A percentile compares a stretch with the other conserved stretches of the same genome.
These are phyloP conservation scores for Rachycentron canadum DNA, from an alignment of 2,797 vertebrate genomes.

Conservation along the genomic window DNA sequence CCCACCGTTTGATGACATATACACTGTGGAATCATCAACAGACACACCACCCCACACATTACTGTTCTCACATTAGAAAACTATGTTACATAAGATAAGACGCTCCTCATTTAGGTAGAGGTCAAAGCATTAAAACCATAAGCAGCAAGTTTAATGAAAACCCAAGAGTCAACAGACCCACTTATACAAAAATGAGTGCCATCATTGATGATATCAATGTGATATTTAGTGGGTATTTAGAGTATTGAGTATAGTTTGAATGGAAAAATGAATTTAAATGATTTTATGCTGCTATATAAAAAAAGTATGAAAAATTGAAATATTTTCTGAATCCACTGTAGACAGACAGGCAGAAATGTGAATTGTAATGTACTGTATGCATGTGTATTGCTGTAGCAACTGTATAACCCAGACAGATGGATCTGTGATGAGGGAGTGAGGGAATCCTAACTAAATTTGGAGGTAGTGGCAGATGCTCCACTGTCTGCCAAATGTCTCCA, in stretches of 20 bases:
- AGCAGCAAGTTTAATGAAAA: not conserved
- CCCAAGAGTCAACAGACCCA: not conserved
- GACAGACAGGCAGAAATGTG: conserved; percentile 37
- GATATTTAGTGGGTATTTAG: too few species aligned
- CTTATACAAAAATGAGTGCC: not conserved
- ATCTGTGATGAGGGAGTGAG: conserved; percentile 45
- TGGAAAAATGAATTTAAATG: too few species aligned
- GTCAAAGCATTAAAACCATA: not conserved
- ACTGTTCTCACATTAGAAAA: too few species aligned
- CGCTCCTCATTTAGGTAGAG: not conserved
- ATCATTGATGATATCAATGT: too few species aligned
- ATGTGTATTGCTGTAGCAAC: conserved; percentile 21
- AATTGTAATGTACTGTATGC: conserved; percentile 33
- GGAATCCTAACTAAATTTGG: conserved; percentile 71
- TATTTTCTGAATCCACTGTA: conserved; percentile 8
- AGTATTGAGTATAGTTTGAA: not conserved
- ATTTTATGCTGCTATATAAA: too few species aligned
- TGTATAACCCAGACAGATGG: conserved; percentile 53
- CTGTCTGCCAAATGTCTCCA: conserved; percentile 59
- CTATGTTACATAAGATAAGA: not conserved
- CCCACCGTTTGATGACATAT: too few species aligned
- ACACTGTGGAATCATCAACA: too few species aligned
- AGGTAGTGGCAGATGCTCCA: conserved; percentile 75
- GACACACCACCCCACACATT: too few species aligned
- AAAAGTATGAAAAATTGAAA: too few species aligned